Base-by-base conservation (phyloP, 2,888 invertebrate species). In the Loripinus fragilis region DNA sequence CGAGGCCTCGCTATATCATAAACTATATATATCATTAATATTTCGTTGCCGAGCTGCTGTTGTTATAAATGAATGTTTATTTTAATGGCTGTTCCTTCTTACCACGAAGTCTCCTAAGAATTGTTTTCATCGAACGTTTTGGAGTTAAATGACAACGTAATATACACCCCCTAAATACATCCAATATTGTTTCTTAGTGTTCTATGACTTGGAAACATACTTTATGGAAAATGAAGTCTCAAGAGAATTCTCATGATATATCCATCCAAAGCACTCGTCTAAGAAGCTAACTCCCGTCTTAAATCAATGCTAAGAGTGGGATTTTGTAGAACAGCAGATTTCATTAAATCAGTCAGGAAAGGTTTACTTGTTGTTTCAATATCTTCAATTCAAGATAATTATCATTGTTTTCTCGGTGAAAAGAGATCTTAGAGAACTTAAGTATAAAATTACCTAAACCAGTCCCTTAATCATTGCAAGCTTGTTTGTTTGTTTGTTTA, bases 101-200 rank as follows among this genome's bases (percentile, higher is more conserved):
- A 15, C 60, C 1, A 10, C 10, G 12, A 33, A 2, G 33, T 30
- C 33, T 33, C 30, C 1, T 2, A 60, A 33, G 60, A 23, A 60
- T 60, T 17, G 1, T 33, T 60, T 33, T 60, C 60, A 60, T 30
- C 33, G 33, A 60, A 17, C 30, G 2, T 30, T 60, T 30, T 23
- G 17, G 17, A 33, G 30, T 30, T 60, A 60, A 33, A 60, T 60
- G 60, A 60, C 60, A 60, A 33, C 17, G 10, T 33, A 30, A 60
- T 60, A 60, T 60, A 60, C 60, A 60, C 33, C 60, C 25, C 60
- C 33, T 60, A 60, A 60, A 17, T 20, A 60, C 17, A 33, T 8
- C 60, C 33, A 60, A 60, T 60, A 60, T 33, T 2, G 1, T 60
- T 33, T 60, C 60, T 33, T 33, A 17, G n/a, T 60, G 10, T 60